Conservation (phyloP, 2,113 vertebrate genomes). For the Rhodinocichla rosea region DNA sequence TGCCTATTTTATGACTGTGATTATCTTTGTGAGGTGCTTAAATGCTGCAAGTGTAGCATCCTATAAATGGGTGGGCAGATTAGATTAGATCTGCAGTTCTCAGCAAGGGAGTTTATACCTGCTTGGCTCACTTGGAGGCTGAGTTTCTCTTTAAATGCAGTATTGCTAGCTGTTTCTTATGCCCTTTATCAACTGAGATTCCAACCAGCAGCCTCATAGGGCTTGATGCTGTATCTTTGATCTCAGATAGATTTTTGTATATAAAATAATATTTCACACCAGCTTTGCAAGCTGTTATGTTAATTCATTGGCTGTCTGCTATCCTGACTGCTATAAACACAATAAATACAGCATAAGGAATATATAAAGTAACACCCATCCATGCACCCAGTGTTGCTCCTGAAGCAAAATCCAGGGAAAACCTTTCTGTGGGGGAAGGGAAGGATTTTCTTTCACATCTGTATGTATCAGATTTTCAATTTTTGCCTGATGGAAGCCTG, state of each 20-base stretch:
- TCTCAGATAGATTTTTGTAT: conserved; percentile 34
- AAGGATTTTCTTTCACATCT: conserved; percentile 12
- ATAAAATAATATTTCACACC: conserved; percentile 45
- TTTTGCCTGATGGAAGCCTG: conserved; percentile 45
- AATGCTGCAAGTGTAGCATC: conserved; percentile 31
- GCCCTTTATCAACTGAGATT: conserved; percentile 31
- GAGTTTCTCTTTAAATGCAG: conserved; percentile 47
- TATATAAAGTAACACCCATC: background rate
- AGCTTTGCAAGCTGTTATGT: conserved; percentile 22
- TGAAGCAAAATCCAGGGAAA: background rate
- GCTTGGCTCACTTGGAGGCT: conserved; percentile 49
- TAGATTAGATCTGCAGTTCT: conserved; percentile 48
- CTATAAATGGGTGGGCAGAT: conserved; percentile 48
- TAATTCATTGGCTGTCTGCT: conserved; percentile 34
- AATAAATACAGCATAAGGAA: background rate
- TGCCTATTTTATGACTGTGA: conserved; percentile 49
- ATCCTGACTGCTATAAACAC: background rate
- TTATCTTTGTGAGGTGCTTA: conserved; percentile 61
- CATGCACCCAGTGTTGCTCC: background rate
- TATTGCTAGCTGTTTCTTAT: conserved; percentile 11
- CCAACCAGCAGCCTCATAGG: conserved; percentile 5
- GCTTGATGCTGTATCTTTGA: conserved; percentile 38
- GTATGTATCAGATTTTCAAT: conserved; percentile 52
- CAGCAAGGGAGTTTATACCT: conserved; percentile 54
- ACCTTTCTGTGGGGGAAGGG: background rate